Percentiles rank a stretch among this genome's conserved stretches.
phyloP scores from a whole-genome alignment of 2,797 vertebrate genomes.

The Alfaro cultratus region DNA sequence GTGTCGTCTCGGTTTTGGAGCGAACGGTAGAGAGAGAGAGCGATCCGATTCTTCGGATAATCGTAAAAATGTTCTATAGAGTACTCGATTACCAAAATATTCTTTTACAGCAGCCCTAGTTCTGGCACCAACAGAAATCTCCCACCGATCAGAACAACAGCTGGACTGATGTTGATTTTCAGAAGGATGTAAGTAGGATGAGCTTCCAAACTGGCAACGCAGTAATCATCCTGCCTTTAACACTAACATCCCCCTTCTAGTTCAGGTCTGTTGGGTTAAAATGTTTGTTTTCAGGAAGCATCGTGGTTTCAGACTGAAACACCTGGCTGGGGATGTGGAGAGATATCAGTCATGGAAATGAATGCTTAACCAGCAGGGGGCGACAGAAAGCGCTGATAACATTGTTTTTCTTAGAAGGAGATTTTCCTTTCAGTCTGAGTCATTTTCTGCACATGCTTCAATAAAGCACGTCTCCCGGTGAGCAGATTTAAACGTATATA shows the following conservation, averaged over 20 bases:
- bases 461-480: constrained; percentile 8
- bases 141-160: neutral
- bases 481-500: neutral
- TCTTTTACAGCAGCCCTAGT: too few species aligned
- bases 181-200: neutral
- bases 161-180: neutral
- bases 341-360: neutral
- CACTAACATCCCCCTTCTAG: neutral
- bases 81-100: too few species aligned
- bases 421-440: constrained; percentile 22
- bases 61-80: too few species aligned
- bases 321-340: neutral
- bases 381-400: constrained; percentile 7
- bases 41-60: too few species aligned
- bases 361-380: constrained; percentile 2
- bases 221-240: neutral
- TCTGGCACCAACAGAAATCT: neutral
- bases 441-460: constrained; percentile 12
- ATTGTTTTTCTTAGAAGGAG: constrained; percentile 9
- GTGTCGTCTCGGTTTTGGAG: too few species aligned
- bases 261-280: neutral
- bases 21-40: too few species aligned
- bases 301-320: too few species aligned
- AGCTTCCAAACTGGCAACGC: neutral
- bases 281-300: neutral